These are phyloP conservation scores for Eulimnadia texana DNA, from an alignment of 1,140 invertebrate species.

Conservation along the genomic window DNA sequence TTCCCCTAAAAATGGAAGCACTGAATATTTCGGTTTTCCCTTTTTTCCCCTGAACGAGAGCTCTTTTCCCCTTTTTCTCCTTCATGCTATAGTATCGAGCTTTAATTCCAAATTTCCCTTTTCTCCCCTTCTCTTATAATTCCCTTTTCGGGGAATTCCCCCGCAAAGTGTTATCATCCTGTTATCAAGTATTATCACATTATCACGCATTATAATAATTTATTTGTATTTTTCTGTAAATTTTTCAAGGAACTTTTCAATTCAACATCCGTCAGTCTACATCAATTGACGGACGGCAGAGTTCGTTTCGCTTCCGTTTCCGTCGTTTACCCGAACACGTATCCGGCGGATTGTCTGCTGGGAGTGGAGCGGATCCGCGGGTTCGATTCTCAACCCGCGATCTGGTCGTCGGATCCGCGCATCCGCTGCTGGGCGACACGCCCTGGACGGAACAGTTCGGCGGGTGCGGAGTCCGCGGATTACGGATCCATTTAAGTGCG, in stretches of 20 bases:
- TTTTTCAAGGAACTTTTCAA: neutral
- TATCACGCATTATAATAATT: neutral
- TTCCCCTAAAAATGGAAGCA: too few species aligned
- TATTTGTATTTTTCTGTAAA: neutral
- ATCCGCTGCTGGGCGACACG: conserved; percentile 5
- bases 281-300: neutral
- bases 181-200: too few species aligned
- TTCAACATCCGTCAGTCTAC: neutral
- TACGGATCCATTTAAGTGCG: conserved; percentile 6
- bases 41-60: too few species aligned
- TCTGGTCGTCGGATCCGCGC: neutral
- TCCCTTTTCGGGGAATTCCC: too few species aligned
- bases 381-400: neutral
- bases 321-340: neutral
- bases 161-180: too few species aligned
- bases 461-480: conserved; percentile 11
- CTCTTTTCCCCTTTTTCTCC: too few species aligned
- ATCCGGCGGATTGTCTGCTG: neutral
- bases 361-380: neutral
- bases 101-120: too few species aligned
- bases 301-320: neutral
- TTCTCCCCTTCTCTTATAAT: too few species aligned
- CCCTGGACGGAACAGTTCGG: conserved; percentile 15
- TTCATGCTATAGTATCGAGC: too few species aligned
- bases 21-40: too few species aligned